Conservation (phyloP, 2,113 vertebrate species). For the Lichenostomus cassidix region DNA sequence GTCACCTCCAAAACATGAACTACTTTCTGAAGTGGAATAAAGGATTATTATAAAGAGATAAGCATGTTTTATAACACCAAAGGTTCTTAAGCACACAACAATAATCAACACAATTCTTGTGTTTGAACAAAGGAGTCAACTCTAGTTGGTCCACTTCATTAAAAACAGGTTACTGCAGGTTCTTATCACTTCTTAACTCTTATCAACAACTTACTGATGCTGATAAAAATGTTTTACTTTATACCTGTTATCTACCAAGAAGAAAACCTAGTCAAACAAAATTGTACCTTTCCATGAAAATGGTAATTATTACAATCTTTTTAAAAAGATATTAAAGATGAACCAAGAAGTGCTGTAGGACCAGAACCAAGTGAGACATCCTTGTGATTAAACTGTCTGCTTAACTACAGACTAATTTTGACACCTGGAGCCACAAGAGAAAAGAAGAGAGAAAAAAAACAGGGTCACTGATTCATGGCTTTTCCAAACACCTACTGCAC, state of each 20-base stretch:
- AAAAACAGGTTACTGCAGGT: background rate
- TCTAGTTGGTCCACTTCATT: background rate
- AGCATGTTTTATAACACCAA: background rate
- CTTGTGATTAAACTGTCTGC: background rate
- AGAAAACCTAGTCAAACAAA: background rate
- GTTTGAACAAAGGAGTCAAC: background rate
- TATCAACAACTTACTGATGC: background rate
- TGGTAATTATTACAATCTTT: background rate
- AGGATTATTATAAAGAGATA: background rate
- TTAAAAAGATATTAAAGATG: background rate
- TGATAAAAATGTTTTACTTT: background rate
- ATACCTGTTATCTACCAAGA: background rate
- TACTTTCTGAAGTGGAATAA: background rate
- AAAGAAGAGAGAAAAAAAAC: background rate
- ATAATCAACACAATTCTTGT: background rate
- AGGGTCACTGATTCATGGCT: background rate
- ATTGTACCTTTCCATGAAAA: background rate
- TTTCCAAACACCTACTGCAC: background rate
- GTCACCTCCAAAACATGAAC: background rate
- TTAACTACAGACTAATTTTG: slow-evolving; percentile 27
- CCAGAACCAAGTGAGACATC: background rate
- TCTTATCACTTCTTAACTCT: background rate
- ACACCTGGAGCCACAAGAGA: background rate
- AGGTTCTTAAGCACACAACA: background rate
- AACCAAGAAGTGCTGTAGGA: background rate